Evolutionary conservation across 2,113 vertebrate genomes (phyloP), one percentile per base, ranked within the genome.

Genomic region (Halcyon senegalensis): DNA sequence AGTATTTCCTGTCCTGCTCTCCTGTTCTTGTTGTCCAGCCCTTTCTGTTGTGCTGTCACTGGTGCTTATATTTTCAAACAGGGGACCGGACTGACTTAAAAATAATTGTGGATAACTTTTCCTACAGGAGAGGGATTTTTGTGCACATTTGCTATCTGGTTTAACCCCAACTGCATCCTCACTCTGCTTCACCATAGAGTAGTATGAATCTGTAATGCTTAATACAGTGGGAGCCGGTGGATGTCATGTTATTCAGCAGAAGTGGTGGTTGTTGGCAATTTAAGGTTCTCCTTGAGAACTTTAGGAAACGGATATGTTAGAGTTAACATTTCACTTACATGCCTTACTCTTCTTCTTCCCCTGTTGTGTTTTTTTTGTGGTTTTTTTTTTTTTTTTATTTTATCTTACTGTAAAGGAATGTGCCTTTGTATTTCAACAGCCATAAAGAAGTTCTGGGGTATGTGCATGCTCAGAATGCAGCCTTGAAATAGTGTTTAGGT

Each of bases 341-440:
- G 74, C 23, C 10, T 33, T 19, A 19, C 4, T 60, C 8, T 41
- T 7, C 5, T 6, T 55, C 21, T 44, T 90, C n/a, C 10, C 5
- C 56, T 24, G 35, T 23, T 39, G 30, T 24, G 23, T 5, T 17
- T 21, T 27, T 7, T 23, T 18, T 5, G 10, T 5, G 3, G n/a
- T 35, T 35, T 35, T 7, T 27, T 19, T 31, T 58, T 12, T 31
- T 20, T 33, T 33, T 33, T 4, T 46, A 19, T 35, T 35, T 35
- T 35, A 46, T 8, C 2, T 3, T 16, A 11, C 14, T 4, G 0
- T 30, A 5, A 5, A n/a, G 31, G 9, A 39, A 3, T 2, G 3
- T 24, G 43, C 14, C 17, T 60, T 30, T 51, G 8, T 37, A 46
- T 73, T 76, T 79, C 68, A 77, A 1, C 23, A 90, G 41, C 55